Evolutionary conservation across 2,113 vertebrate species (phyloP).

Genomic region (Euleptes europaea): DNA sequence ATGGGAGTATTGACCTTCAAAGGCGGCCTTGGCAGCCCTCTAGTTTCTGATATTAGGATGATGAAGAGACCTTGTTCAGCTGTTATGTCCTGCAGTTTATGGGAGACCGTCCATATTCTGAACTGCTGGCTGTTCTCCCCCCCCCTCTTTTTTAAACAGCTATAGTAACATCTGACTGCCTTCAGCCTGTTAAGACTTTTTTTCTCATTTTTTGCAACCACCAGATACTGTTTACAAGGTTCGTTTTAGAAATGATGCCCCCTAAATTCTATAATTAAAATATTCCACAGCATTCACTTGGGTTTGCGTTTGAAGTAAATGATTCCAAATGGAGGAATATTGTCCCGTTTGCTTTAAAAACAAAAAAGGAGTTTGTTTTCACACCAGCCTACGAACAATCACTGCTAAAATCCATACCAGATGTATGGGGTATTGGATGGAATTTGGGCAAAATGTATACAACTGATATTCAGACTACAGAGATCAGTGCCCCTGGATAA

Average conservation of each 20-base stretch:
- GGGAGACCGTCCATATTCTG: not conserved
- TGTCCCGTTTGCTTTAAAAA: not conserved
- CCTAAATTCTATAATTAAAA: not conserved
- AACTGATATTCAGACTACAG: no score
- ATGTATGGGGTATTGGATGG: not conserved
- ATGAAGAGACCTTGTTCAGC: not conserved
- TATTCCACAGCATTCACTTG: not conserved
- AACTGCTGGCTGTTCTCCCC: not conserved
- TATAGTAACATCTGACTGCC: not conserved
- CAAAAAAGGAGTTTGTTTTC: no score
- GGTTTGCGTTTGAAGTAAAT: not conserved
- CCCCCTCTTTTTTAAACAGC: not conserved
- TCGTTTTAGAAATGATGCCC: not conserved
- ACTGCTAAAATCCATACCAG: not conserved
- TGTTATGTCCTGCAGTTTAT: not conserved
- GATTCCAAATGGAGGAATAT: not conserved
- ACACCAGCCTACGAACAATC: no score
- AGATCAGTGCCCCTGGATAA: no score
- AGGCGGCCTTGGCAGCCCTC: not conserved
- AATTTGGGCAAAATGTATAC: no score
- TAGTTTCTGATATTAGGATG: not conserved
- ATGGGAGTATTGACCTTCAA: slow-evolving; percentile 72
- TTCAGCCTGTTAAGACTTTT: not conserved
- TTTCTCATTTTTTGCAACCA: slow-evolving; percentile 19
- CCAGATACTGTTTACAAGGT: slow-evolving; percentile 11